Conservation (phyloP, 2,888 invertebrate species). For the Yponomeuta plumbellus region DNA sequence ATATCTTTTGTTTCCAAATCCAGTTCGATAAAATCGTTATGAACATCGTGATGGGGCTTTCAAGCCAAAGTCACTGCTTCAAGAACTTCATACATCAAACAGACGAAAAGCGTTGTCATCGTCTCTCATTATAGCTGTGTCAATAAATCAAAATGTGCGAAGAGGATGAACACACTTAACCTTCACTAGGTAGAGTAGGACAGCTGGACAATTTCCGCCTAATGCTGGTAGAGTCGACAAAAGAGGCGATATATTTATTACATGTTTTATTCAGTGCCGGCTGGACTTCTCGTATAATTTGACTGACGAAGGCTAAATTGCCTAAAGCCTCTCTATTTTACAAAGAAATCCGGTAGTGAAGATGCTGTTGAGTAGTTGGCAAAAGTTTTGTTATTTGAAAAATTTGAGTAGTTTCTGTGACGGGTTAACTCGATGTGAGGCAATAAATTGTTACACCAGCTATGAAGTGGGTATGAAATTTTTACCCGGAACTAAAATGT, state of each 20-base stretch:
- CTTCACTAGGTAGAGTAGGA: not conserved
- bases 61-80: not conserved
- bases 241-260: conserved; percentile 50
- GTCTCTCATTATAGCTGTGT: not conserved
- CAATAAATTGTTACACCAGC: too few relatives aligned
- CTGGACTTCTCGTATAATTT: conserved; percentile 33
- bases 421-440: too few relatives aligned
- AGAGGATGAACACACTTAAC: not conserved
- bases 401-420: too few relatives aligned
- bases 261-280: conserved; percentile 67
- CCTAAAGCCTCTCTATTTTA: not conserved
- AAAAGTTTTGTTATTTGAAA: too few relatives aligned
- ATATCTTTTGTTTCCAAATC: too few relatives aligned
- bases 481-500: too few relatives aligned
- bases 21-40: too few relatives aligned
- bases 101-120: not conserved
- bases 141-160: not conserved
- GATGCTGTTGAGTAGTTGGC: too few relatives aligned
- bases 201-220: conserved; percentile 19
- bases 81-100: conserved; percentile 1
- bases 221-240: conserved; percentile 5
- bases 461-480: too few relatives aligned
- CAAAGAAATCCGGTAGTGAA: not conserved
- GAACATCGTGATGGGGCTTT: too few relatives aligned
- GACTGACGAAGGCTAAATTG: conserved; percentile 28